Evolutionary conservation across 2,113 vertebrate genomes (phyloP).

Genomic region (Mobula birostris): DNA sequence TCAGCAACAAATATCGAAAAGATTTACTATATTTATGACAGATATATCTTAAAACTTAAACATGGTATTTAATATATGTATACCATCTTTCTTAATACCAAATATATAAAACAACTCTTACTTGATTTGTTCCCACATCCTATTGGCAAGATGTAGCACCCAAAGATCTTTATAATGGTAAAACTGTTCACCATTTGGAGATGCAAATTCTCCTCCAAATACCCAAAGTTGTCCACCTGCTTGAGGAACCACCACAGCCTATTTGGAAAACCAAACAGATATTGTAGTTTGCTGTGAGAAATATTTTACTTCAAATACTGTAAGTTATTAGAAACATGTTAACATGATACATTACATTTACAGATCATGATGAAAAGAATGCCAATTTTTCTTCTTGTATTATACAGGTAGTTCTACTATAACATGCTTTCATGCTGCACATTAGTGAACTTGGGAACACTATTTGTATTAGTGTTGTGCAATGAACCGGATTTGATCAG

Average conservation of each 20-base stretch:
- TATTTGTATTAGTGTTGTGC: too few relatives aligned
- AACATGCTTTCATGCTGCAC: not conserved
- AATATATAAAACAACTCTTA: constrained; percentile 49
- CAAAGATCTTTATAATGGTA: constrained; percentile 97
- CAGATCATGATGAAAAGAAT: not conserved
- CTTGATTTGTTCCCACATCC: constrained; percentile 92
- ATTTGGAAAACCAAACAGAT: not conserved
- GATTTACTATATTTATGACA: not conserved
- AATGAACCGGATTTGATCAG: too few relatives aligned
- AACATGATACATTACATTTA: not conserved
- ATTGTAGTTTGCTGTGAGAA: not conserved
- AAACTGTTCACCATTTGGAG: constrained; percentile 86
- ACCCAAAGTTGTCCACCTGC: constrained; percentile 87
- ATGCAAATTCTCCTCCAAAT: constrained; percentile 94
- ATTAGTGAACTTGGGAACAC: too few relatives aligned
- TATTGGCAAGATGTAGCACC: constrained; percentile 83
- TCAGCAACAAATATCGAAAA: not conserved
- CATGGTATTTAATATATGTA: too few relatives aligned
- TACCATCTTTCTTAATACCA: not conserved
- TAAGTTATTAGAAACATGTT: not conserved
- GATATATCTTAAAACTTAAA: not conserved
- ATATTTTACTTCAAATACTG: not conserved
- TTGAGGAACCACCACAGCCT: constrained; percentile 77
- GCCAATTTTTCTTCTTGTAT: not conserved
- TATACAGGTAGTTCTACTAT: not conserved